A percentile compares a stretch with the other conserved stretches of the same genome.
Conservation (phyloP, 92 coral and sea anemone species). For the Zoanthus sociatus region DNA sequence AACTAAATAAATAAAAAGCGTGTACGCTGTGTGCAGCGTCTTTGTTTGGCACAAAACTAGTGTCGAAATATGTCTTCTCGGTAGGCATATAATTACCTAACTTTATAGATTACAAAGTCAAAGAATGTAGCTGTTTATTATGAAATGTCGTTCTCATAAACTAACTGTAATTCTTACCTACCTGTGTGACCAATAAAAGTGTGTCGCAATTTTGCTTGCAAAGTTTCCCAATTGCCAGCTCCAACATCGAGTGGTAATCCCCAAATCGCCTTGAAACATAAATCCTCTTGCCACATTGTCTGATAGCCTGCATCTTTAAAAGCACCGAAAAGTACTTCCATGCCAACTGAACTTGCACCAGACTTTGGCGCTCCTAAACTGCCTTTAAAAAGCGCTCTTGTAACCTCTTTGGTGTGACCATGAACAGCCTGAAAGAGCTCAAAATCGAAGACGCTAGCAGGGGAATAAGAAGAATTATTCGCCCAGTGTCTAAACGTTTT, state of each 20-base stretch:
- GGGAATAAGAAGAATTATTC: not conserved
- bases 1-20: too few relatives aligned
- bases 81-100: too few relatives aligned
- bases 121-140: too few relatives aligned
- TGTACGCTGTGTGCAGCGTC: too few relatives aligned
- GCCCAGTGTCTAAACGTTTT: slow-evolving; percentile 61
- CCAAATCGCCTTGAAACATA: slow-evolving; percentile 9
- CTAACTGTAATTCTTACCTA: not conserved
- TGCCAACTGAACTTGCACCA: not conserved
- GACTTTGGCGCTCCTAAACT: slow-evolving; percentile 62
- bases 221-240: not conserved
- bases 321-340: not conserved
- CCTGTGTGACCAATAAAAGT: slow-evolving; percentile 1
- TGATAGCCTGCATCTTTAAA: slow-evolving; percentile 5
- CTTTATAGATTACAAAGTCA: too few relatives aligned
- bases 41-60: too few relatives aligned
- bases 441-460: slow-evolving; percentile 74
- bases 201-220: not conserved
- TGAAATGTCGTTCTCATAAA: too few relatives aligned
- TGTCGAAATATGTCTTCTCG: too few relatives aligned
- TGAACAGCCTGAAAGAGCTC: slow-evolving; percentile 92
- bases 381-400: slow-evolving; percentile 86
- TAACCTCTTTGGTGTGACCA: slow-evolving; percentile 83
- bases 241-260: not conserved
- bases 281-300: slow-evolving; percentile 22